phyloP scores from a whole-genome alignment of 1,140 invertebrate genomes.

The Gryon sp. region DNA sequence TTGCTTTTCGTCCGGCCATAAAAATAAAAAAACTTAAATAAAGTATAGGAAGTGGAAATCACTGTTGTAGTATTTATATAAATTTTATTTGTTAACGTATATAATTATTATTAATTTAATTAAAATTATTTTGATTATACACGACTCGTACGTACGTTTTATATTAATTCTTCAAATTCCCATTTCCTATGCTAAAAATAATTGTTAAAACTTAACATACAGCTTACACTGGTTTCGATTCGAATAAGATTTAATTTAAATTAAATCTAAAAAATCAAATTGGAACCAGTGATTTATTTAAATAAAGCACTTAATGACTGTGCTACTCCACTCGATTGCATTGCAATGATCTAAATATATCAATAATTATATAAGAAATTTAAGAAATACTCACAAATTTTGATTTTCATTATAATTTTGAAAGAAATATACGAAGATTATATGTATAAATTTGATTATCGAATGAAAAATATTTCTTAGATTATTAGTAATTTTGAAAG shows the following conservation, averaged over 20 bases:
- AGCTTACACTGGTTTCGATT: slow-evolving; percentile 27
- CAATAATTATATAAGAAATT: slow-evolving; percentile 8
- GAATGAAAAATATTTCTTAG: neutral
- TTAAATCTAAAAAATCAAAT: slow-evolving; percentile 3
- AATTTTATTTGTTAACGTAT: too few relatives aligned
- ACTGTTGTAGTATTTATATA: too few relatives aligned
- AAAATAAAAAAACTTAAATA: slow-evolving; percentile 8
- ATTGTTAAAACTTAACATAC: slow-evolving; percentile 54
- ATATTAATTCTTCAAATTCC: slow-evolving; percentile 13
- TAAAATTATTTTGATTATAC: too few relatives aligned
- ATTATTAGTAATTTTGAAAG: neutral
- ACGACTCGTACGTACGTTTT: too few relatives aligned
- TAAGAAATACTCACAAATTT: too few relatives aligned
- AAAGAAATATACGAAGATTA: slow-evolving; percentile 41
- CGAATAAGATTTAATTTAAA: neutral
- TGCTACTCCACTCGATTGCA: slow-evolving; percentile 71
- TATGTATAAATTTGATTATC: too few relatives aligned
- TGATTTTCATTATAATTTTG: too few relatives aligned
- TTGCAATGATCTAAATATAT: slow-evolving; percentile 70
- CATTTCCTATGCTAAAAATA: slow-evolving; percentile 8
- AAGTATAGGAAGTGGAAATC: neutral
- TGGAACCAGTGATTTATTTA: slow-evolving; percentile 6
- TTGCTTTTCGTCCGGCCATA: slow-evolving; percentile 64
- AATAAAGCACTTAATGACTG: slow-evolving; percentile 27
- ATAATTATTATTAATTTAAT: too few relatives aligned